Base-by-base conservation (phyloP, 2,888 invertebrate species). In the Crocallis elinguaria region DNA sequence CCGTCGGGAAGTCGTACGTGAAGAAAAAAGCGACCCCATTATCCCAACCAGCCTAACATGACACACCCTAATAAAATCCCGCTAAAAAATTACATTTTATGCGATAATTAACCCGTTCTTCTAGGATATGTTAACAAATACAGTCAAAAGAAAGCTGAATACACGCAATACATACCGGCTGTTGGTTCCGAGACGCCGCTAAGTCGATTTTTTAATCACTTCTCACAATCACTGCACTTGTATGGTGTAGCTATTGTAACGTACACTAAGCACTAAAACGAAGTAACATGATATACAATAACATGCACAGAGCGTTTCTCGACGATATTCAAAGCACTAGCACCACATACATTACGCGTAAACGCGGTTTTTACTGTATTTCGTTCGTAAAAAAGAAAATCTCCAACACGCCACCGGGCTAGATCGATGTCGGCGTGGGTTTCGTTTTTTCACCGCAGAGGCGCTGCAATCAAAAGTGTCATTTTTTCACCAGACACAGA, bases 221-320 rank as follows among this genome's bases (percentile, higher is more conserved):
- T 78, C 79, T 78, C 82, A 80, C 78, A 79, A 70, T 74, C 82
- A 79, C 84, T 75, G 69, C 73, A 80, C 77, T 77, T 72, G 65
- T 56, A 66, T 66, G 60, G 66, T 64, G 71, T 71, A 79, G 83
- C 82, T 74, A 81, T 67, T 76, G 69, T 75, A 79, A 77, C 79
- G 82, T 90, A 82, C 90, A 90, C 89, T 88, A 89, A 88, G 90
- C 88, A 89, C 88, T 76, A 73, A 74, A 76, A 80, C 75, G 74
- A 73, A 75, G 82, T 82, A 86, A 83, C 85, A 88, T 79, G 75
- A 81, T 84, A 77, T 73, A 73, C 75, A 80, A 79, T 73, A 78
- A 80, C 79, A 84, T 77, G 79, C 87, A 88, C 88, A 82, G 69
- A 81, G 77, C 72, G 77, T 82, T 77, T 58, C 71, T 70, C 69